These are phyloP conservation scores for Leucophenga varia DNA, from an alignment of 1,140 invertebrate genomes.

Conservation along the genomic window DNA sequence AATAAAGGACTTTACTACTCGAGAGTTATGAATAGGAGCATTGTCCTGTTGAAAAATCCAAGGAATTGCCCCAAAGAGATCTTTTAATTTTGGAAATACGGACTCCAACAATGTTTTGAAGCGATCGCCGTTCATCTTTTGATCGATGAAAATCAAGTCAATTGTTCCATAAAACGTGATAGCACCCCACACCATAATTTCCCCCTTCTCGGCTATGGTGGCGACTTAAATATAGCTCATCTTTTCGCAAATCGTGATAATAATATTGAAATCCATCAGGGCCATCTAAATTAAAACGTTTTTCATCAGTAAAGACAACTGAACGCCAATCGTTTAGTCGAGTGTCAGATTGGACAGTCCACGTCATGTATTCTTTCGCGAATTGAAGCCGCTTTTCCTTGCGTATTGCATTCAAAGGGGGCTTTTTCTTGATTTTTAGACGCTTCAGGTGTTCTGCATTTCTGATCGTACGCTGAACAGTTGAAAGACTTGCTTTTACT, in stretches of 20 bases:
- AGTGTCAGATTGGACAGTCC: too few relatives aligned
- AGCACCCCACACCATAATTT: too few relatives aligned
- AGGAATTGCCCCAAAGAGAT: conserved; percentile 41
- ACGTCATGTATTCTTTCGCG: too few relatives aligned
- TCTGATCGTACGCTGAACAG: conserved; percentile 1
- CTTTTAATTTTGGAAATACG: conserved; percentile 40
- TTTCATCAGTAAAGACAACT: conserved; percentile 53
- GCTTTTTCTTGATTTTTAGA: not conserved
- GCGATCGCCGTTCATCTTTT: conserved; percentile 44
- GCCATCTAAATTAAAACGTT: conserved; percentile 54
- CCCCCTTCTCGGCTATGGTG: conserved; percentile 48
- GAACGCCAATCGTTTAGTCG: conserved; percentile 50
- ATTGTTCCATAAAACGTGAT: too few relatives aligned
- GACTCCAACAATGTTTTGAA: conserved; percentile 45
- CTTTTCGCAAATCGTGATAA: conserved; percentile 55
- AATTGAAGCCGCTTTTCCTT: too few relatives aligned
- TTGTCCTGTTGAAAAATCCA: conserved; percentile 48
- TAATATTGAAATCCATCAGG: conserved; percentile 55
- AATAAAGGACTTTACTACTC: conserved; percentile 42
- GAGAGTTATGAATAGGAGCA: conserved; percentile 45
- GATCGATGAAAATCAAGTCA: conserved; percentile 52
- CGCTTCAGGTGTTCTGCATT: not conserved
- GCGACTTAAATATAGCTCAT: conserved; percentile 46
- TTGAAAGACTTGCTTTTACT: too few relatives aligned
- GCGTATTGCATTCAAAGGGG: not conserved